Evolutionary conservation across 2,888 invertebrate species (phyloP).

Genomic region (Chesias legatella): DNA sequence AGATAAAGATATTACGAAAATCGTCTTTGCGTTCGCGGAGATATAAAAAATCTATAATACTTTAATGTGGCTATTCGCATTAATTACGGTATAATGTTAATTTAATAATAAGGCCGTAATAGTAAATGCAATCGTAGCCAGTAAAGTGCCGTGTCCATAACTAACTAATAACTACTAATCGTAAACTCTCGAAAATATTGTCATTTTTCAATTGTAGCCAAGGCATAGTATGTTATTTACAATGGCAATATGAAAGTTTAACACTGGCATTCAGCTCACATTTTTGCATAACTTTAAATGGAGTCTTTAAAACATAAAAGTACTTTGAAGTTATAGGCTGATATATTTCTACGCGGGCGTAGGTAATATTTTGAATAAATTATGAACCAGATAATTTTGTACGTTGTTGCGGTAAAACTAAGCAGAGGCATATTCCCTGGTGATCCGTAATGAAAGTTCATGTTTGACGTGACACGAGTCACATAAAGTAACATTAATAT

Average conservation of each 20-base stretch:
- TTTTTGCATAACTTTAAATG: constrained; percentile 36
- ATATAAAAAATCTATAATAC: background rate
- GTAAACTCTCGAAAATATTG: constrained; percentile 37
- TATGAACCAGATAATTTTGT: no score
- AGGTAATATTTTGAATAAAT: no score
- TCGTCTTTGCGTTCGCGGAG: background rate
- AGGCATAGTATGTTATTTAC: constrained; percentile 29
- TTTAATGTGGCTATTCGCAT: background rate
- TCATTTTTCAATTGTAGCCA: constrained; percentile 24
- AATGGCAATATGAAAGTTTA: constrained; percentile 30
- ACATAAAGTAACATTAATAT: no score
- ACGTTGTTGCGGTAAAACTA: no score
- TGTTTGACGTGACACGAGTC: no score
- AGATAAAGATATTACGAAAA: background rate
- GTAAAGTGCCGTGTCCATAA: constrained; percentile 13
- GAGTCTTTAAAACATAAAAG: constrained; percentile 35
- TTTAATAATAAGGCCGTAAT: constrained; percentile 5
- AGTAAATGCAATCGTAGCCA: constrained; percentile 24
- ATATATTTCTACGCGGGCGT: no score
- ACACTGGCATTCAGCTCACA: constrained; percentile 24
- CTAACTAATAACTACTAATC: constrained; percentile 17
- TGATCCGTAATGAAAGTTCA: no score
- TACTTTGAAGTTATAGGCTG: no score
- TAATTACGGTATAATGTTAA: constrained; percentile 1
- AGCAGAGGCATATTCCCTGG: no score